Evolutionary conservation across 1,140 invertebrate genomes (phyloP).

Genomic region (Danaus plexippus): DNA sequence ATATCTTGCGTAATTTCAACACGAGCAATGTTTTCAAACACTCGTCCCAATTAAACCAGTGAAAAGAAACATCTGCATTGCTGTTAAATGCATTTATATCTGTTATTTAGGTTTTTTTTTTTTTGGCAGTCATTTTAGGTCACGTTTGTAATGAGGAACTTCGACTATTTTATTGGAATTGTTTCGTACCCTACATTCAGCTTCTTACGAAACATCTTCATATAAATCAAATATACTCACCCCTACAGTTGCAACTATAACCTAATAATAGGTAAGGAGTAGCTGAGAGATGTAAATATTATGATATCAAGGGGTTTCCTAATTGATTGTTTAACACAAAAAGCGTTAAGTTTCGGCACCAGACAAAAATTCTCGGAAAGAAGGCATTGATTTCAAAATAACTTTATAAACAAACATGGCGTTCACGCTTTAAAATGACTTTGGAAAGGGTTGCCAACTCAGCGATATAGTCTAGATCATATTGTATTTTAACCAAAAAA

Average conservation of each 20-base stretch:
- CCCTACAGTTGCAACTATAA: constrained; percentile 1
- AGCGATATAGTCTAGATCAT: neutral
- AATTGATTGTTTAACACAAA: constrained; percentile 20
- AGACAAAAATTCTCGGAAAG: constrained; percentile 25
- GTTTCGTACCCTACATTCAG: constrained; percentile 1
- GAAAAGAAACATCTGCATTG: constrained; percentile 54
- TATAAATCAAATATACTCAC: too few relatives aligned
- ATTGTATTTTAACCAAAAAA: too few relatives aligned
- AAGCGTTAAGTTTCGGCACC: constrained; percentile 16
- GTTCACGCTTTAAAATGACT: constrained; percentile 28
- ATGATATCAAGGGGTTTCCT: constrained; percentile 6
- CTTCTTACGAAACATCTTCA: constrained; percentile 1
- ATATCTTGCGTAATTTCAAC: constrained; percentile 10
- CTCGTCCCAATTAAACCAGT: constrained; percentile 35
- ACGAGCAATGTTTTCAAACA: constrained; percentile 6
- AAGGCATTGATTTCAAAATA: constrained; percentile 40
- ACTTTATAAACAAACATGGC: constrained; percentile 42
- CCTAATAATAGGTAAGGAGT: too few relatives aligned
- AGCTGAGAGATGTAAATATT: constrained; percentile 4
- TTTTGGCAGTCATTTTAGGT: constrained; percentile 49
- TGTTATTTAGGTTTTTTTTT: neutral
- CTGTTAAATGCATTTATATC: constrained; percentile 37
- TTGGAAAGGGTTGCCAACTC: constrained; percentile 26
- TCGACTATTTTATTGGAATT: constrained; percentile 7
- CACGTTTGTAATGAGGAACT: constrained; percentile 22